Evolutionary conservation across 2,888 invertebrate species (phyloP), one percentile per base, ranked within the genome.

Genomic region (Lycophotia porphyrea): DNA sequence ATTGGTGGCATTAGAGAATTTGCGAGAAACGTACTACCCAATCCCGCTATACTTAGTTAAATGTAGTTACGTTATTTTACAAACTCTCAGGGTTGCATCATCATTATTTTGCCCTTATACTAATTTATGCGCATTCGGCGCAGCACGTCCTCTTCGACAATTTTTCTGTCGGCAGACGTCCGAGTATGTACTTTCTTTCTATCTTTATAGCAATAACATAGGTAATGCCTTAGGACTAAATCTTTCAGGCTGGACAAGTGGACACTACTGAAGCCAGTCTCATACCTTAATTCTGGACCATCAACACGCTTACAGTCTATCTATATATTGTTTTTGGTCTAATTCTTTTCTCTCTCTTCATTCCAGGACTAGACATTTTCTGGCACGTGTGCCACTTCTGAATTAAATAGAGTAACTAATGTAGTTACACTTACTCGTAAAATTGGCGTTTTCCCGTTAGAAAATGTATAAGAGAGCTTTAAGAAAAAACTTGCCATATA

Each of bases 1-100:
- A 85, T 88, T 87, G 80, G 63, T 61, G 67, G 90, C 76, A 84
- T 88, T 88, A 86, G 79, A 77, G 78, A 75, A 87, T 84, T 88
- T 88, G 82, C 64, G 81, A 81, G 74, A 68, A 76, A 76, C 76
- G 78, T 47, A 76, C 76, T 80, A 55, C 42, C 36, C 55, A 67
- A 36, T 52, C 31, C 63, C n/a, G 49, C 64, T 60, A 47, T 68
- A 36, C 47, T 71, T 73, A 74, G 70, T 60, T 76, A 58, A n/a
- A 13, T 61, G 31, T 74, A 74, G 34, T 24, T 61, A 39, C n/a
- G 15, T 58, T 63, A 18, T 63, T 70, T 71, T 66, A 67, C 36
- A 39, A 47, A 39, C 39, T 39, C 15, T n/a, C 21, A 27, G 7
- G 21, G 39, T 39, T 15, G 15, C 7, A 52, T 36, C 8, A 31